Conservation (phyloP, 2,797 vertebrate genomes). For the Acridotheres tristis region DNA sequence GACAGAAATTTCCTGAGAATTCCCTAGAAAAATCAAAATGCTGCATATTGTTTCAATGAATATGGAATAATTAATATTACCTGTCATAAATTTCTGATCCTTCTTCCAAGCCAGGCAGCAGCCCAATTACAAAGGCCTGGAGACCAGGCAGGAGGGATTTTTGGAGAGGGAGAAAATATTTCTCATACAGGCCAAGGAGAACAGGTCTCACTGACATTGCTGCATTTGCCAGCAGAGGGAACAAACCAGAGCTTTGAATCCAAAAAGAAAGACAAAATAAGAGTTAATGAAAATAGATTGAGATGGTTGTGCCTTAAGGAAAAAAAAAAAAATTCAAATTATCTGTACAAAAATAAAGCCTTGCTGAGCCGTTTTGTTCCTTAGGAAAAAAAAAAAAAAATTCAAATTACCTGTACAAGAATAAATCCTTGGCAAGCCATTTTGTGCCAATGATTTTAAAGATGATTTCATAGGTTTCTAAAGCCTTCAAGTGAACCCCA, state of each 20-base stretch:
- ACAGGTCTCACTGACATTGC: conserved; percentile 94
- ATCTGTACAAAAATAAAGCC: conserved; percentile 95
- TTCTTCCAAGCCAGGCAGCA: conserved; percentile 95
- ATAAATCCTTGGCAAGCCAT: conserved; percentile 97
- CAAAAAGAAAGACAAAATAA: background rate
- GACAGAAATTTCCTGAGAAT: background rate
- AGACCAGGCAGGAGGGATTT: conserved; percentile 92
- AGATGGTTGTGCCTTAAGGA: background rate
- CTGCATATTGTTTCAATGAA: background rate
- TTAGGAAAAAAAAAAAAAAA: background rate
- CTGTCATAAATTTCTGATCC: conserved; percentile 96
- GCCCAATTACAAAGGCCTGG: conserved; percentile 92
- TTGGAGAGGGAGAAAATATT: conserved; percentile 95
- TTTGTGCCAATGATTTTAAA: conserved; percentile 91
- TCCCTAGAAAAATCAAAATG: background rate
- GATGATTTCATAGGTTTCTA: conserved; percentile 98
- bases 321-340: background rate
- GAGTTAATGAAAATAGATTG: background rate
- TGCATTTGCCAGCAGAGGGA: conserved; percentile 91
- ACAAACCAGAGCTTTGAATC: conserved; percentile 86
- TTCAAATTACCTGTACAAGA: conserved; percentile 89
- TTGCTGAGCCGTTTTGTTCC: conserved; percentile 92
- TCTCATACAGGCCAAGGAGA: conserved; percentile 91
- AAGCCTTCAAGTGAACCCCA: conserved; percentile 95
- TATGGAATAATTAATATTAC: conserved; percentile 66